Base-by-base conservation (phyloP, 1,140 invertebrate species). In the Platorchestia sp. region DNA sequence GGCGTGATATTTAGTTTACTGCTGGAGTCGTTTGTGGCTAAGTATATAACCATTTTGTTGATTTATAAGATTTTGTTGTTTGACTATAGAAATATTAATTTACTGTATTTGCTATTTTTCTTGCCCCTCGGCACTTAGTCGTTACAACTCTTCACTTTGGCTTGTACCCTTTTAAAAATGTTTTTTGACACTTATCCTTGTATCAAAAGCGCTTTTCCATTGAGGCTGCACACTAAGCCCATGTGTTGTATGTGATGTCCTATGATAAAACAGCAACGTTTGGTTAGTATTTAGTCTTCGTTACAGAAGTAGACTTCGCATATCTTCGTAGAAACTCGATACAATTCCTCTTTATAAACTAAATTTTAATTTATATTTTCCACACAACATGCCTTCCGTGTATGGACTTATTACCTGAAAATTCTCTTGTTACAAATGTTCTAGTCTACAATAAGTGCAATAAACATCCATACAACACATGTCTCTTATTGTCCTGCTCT, bases 351-450 rank as follows among this genome's bases (percentile, higher is more conserved):
- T 75, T 75, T 75, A 75, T 75, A 75, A 14, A 36, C 36, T 75
- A 36, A 75, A 75, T 75, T 75, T 27, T 10, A 10, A 75, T 75
- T 75, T 10, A 27, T 22, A 75, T 75, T 75, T 22, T 75, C 59
- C 59, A 75, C 59, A 19, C 59, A 75, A 75, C 59, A 75, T 10
- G 59, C 59, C 59, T 75, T 75, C 59, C 59, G 59, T 22, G 59
- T 75, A 75, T 75, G 59, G 59, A 75, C 59, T 75, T 75, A 3
- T 75, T 75, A 75, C 59, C 59, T 75, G 59, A 75, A 75, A 75
- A 75, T 75, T 75, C 59, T 75, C 59, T 75, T 75, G 59, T 75
- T 75, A 75, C 59, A 75, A 75, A 75, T 75, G 59, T 75, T 75
- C 3, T 75, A 75, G 59, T 75, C 59, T 75, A 75, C 59, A 22